Base-by-base conservation (phyloP, 2,113 vertebrate genomes). In the Mastomys coucha region DNA sequence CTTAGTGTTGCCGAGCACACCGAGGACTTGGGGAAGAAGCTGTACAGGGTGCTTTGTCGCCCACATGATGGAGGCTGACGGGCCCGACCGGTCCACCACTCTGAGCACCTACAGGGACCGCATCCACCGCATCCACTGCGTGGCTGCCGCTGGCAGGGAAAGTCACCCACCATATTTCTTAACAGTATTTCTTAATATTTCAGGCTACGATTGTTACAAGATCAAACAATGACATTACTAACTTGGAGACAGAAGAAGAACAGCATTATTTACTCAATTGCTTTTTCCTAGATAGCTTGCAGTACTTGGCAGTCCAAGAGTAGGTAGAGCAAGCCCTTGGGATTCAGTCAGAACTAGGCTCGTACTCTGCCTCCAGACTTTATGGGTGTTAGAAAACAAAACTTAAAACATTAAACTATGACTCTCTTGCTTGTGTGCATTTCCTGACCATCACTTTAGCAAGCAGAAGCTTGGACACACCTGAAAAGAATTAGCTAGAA, bases 201-300 rank as follows among this genome's bases (percentile, higher is more conserved):
- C 63, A 84, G 51, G 42, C 9, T 31, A 69, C 1, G 8, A 1
- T 51, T 77, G 33, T 87, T 87, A 4, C 9, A 28, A 90, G 76
- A 86, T 45, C 39, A 89, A 88, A 49, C 65, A 36, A 65, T n/a
- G 36, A 19, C 19, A 93, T 86, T 81, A 16, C 16, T 84, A 16
- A 51, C 45, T 91, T 93, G 85, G 58, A 72, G 80, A 78, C 69
- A 33, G 53, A 78, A 95, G 75, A 92, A 26, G 16, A 51, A 77
- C 75, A 11, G n/a, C 67, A 14, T 93, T 87, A 89, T 96, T 78
- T 85, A 92, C 82, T 89, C 90, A 78, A 87, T 93, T 91, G 81
- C 70, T 77, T 94, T 95, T 96, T 93, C 95, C 82, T 96, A 45
- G 96, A 95, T 1, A 95, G 93, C 20, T 56, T 82, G 72, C 39